These are phyloP conservation scores for Drosophila kambysellisi DNA, from an alignment of 2,888 invertebrate species.

Conservation along the genomic window DNA sequence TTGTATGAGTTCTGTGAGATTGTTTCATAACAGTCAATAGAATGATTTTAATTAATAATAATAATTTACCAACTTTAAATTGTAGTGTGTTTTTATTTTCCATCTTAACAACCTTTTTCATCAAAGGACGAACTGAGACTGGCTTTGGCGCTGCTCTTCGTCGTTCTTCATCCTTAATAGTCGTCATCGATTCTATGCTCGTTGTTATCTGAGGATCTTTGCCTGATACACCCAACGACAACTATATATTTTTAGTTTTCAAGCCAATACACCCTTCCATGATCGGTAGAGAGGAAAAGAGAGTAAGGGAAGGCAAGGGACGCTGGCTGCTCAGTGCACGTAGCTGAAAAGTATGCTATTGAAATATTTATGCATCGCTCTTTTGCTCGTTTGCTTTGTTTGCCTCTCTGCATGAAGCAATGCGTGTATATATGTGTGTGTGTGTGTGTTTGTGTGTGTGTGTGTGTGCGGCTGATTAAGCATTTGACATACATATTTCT, in stretches of 20 bases:
- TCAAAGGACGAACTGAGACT: background rate
- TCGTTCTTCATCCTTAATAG: background rate
- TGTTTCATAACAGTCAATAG: background rate
- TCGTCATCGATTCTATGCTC: background rate
- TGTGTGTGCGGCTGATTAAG: constrained; percentile 69
- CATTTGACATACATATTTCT: constrained; percentile 78
- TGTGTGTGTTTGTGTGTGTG: constrained; percentile 18
- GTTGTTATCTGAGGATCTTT: background rate
- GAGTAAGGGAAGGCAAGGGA: background rate
- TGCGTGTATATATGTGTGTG: background rate
- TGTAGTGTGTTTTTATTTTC: background rate
- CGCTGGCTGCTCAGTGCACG: constrained; percentile 53
- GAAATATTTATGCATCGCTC: constrained; percentile 78
- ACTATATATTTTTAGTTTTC: too few species aligned
- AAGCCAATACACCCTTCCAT: background rate
- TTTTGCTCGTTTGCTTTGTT: constrained; percentile 69
- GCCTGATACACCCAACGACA: background rate
- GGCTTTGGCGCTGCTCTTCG: background rate
- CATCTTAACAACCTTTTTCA: background rate
- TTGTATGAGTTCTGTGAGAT: background rate
- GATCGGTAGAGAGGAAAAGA: too few species aligned
- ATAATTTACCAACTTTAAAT: background rate
- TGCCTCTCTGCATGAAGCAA: constrained; percentile 19
- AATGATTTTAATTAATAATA: background rate
- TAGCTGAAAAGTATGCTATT: constrained; percentile 77